A percentile compares a stretch with the other conserved stretches of the same genome.
These are phyloP conservation scores for Machimus atricapillus DNA, from an alignment of 2,888 invertebrate genomes.

Conservation along the genomic window DNA sequence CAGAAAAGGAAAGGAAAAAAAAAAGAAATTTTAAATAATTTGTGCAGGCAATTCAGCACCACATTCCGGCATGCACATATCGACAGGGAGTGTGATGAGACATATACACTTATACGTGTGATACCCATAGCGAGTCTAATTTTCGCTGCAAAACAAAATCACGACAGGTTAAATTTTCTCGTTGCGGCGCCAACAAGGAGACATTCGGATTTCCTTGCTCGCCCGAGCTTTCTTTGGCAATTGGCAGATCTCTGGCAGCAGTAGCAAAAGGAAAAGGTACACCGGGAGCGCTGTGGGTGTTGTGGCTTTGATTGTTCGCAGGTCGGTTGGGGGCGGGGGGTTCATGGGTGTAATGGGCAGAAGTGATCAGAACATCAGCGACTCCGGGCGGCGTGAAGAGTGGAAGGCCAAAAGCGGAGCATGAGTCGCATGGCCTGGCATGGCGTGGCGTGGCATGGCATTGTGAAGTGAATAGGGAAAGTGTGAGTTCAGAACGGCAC, in stretches of 20 bases:
- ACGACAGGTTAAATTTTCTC: slow-evolving; percentile 42
- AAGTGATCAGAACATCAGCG: slow-evolving; percentile 50
- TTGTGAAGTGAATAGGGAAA: slow-evolving; percentile 40
- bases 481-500: slow-evolving; percentile 36
- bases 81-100: not conserved
- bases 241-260: slow-evolving; percentile 44
- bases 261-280: slow-evolving; percentile 12
- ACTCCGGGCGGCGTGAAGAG: slow-evolving; percentile 49
- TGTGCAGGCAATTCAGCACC: not conserved
- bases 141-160: slow-evolving; percentile 36
- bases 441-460: slow-evolving; percentile 47
- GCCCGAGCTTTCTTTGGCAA: slow-evolving; percentile 41
- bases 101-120: not conserved
- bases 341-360: slow-evolving; percentile 49
- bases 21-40: slow-evolving; percentile 8
- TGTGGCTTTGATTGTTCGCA: slow-evolving; percentile 51
- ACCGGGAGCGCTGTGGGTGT: slow-evolving; percentile 48
- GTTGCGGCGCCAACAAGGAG: slow-evolving; percentile 44
- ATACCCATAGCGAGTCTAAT: slow-evolving; percentile 2
- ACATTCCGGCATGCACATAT: not conserved
- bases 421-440: slow-evolving; percentile 49
- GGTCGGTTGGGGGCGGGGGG: not conserved
- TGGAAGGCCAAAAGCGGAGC: slow-evolving; percentile 51
- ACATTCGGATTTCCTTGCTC: slow-evolving; percentile 43
- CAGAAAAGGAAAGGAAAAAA: not conserved